Evolutionary conservation across 2,113 vertebrate species (phyloP).

Genomic region (Acrocephalus arundinaceus): DNA sequence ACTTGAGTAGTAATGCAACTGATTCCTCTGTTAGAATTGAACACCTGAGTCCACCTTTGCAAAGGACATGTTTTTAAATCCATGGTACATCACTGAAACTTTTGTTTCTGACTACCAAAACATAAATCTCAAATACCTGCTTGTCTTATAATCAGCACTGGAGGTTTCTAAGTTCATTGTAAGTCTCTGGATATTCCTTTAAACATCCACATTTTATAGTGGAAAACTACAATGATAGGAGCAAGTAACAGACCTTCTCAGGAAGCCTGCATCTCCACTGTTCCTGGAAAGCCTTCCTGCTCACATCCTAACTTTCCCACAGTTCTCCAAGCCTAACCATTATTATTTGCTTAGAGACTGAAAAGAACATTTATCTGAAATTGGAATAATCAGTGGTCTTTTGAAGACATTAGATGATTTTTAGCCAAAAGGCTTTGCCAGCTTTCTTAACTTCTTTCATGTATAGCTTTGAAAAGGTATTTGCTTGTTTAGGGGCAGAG

Average conservation of each 20-base stretch:
- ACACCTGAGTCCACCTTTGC: not conserved
- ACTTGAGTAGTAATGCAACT: not conserved
- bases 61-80: not conserved
- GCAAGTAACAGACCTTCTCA: not conserved
- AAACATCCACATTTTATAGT: not conserved
- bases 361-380: not conserved
- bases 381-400: not conserved
- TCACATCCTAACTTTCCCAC: not conserved
- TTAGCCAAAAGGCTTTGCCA: not conserved
- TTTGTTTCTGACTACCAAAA: not conserved
- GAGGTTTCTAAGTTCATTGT: rapidly evolving
- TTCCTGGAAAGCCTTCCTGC: not conserved
- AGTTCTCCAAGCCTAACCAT: not conserved
- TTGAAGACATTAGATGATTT: not conserved
- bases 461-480: not conserved
- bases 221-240: not conserved
- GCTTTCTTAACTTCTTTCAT: not conserved
- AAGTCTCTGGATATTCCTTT: not conserved
- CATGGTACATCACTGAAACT: not conserved
- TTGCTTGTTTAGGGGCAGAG: not conserved
- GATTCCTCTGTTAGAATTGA: not conserved
- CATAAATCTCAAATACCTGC: not conserved
- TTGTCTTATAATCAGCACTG: not conserved
- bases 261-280: no score
- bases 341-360: not conserved